These are phyloP conservation scores for Isaurus tuberculatus DNA, from an alignment of 92 coral and sea anemone genomes.

Conservation along the genomic window DNA sequence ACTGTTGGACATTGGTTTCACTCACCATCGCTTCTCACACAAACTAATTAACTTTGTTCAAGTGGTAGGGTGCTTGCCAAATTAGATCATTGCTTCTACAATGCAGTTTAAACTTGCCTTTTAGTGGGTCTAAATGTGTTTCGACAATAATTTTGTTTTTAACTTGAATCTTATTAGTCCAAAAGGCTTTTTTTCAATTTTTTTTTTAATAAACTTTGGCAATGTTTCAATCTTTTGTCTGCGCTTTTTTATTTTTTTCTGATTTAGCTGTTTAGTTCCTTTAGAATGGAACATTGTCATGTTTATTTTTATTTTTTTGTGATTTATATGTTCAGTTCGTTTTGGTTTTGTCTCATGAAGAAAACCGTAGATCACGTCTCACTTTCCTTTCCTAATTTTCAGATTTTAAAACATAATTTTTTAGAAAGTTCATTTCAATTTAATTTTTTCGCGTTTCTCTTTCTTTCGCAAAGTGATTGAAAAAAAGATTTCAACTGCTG, in stretches of 20 bases:
- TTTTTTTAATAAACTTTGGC: too few relatives aligned
- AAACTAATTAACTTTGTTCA: constrained; percentile 19
- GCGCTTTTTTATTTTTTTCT: background rate
- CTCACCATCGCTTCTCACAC: background rate
- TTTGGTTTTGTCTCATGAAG: too few relatives aligned
- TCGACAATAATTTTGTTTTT: background rate
- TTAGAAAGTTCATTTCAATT: background rate
- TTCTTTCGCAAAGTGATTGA: background rate
- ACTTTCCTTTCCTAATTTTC: too few relatives aligned
- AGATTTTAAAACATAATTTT: background rate
- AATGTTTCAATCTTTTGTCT: too few relatives aligned
- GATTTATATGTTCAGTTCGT: too few relatives aligned
- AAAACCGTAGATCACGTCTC: too few relatives aligned
- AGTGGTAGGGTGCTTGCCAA: constrained; percentile 18
- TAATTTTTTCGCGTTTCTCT: background rate
- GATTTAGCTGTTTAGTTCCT: background rate
- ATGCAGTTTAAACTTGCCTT: constrained; percentile 18
- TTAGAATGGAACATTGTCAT: too few relatives aligned
- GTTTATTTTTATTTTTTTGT: background rate
- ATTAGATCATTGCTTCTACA: constrained; percentile 27
- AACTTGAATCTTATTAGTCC: background rate
- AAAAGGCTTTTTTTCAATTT: background rate
- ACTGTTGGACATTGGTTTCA: constrained; percentile 6
- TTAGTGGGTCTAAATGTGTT: background rate
- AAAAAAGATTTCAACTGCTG: background rate